Evolutionary conservation across 2,797 vertebrate genomes (phyloP).

Genomic region (Buceros bicornis): DNA sequence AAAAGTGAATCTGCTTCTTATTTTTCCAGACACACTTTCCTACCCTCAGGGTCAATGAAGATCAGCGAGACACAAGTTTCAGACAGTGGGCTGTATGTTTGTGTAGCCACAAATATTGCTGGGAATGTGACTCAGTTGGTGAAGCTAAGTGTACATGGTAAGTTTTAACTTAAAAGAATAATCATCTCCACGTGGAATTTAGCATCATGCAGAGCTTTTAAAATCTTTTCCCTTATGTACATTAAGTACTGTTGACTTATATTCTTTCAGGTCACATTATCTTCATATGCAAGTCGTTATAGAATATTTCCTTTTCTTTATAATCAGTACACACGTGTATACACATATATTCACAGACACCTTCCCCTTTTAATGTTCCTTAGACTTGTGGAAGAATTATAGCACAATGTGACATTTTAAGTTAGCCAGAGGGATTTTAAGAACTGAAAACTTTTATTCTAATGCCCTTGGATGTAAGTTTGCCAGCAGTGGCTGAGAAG

Average conservation of each 20-base stretch:
- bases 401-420: neutral
- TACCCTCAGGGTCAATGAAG: slow-evolving; percentile 93
- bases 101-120: slow-evolving; percentile 95
- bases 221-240: neutral
- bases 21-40: slow-evolving; percentile 89
- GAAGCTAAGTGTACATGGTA: slow-evolving; percentile 90
- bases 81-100: slow-evolving; percentile 91
- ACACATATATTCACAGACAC: no score
- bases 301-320: no score
- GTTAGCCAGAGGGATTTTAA: neutral
- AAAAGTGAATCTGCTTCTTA: neutral
- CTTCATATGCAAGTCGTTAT: neutral
- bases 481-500: neutral
- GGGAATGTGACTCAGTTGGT: slow-evolving; percentile 91
- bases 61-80: slow-evolving; percentile 88
- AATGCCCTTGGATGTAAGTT: neutral
- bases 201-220: neutral
- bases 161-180: slow-evolving; percentile 48
- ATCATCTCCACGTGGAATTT: neutral
- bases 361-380: neutral
- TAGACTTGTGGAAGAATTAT: neutral
- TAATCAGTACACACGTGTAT: no score
- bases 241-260: neutral
- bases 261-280: neutral
- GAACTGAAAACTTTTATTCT: neutral